These are phyloP conservation scores for Hydrophis major DNA, from an alignment of 2,797 vertebrate genomes.

Conservation along the genomic window DNA sequence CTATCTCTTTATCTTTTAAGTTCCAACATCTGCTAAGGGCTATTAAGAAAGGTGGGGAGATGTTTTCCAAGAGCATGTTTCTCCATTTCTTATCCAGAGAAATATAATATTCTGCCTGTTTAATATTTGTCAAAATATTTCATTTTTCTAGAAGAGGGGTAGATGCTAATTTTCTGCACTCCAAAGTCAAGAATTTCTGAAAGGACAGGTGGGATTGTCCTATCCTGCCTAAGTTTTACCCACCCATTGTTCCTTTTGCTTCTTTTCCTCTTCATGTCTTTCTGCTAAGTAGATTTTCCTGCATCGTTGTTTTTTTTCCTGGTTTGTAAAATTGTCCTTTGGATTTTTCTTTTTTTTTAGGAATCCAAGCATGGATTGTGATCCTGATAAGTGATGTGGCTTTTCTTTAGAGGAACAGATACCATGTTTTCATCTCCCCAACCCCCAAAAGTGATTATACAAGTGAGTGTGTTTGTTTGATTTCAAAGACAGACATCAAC, in stretches of 20 bases:
- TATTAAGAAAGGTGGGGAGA: no score
- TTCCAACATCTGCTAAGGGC: no score
- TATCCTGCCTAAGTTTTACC: background rate
- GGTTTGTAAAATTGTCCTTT: background rate
- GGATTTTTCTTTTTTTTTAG: background rate
- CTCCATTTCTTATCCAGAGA: no score
- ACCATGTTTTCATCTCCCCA: background rate
- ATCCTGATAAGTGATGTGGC: background rate
- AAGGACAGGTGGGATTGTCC: background rate
- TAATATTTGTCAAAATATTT: no score
- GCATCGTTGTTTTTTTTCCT: background rate
- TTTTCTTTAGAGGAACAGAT: background rate
- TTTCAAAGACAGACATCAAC: background rate
- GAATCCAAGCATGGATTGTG: background rate
- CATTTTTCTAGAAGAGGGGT: no score
- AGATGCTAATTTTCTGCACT: no score
- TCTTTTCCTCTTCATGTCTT: background rate
- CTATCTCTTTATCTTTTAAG: no score
- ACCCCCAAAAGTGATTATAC: background rate
- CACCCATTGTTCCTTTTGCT: background rate
- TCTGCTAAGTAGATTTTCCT: background rate
- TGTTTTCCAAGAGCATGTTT: no score
- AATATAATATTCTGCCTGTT: no score
- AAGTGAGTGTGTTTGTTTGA: background rate
- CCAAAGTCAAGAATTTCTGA: background rate